phyloP scores from a whole-genome alignment of 2,888 invertebrate species.

The Zaprionus bogoriensis region DNA sequence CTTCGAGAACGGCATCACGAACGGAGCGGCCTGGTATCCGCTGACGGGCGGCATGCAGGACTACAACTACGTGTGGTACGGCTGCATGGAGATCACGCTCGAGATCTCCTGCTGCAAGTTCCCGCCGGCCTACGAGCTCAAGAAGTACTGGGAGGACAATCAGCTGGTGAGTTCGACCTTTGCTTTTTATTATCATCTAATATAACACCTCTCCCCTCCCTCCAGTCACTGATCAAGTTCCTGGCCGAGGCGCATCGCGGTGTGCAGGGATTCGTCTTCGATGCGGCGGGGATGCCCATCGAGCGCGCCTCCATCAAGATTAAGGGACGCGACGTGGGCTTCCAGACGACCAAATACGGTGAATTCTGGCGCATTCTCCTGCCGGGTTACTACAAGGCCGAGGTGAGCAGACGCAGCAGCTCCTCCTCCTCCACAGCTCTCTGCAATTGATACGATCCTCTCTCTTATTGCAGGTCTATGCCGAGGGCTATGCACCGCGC shows the following conservation, averaged over 20 bases:
- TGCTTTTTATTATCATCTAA: background rate
- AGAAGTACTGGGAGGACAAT: constrained; percentile 94
- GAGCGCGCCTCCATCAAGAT: constrained; percentile 91
- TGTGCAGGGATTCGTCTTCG: constrained; percentile 93
- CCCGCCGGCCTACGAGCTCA: constrained; percentile 90
- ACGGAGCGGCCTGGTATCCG: constrained; percentile 97
- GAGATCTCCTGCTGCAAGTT: constrained; percentile 98
- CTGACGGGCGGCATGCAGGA: constrained; percentile 89
- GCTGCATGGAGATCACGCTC: constrained; percentile 97
- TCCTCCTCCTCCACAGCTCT: background rate
- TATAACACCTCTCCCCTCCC: constrained; percentile 3
- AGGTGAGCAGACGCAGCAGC: no score
- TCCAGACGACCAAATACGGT: constrained; percentile 94
- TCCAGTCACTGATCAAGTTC: constrained; percentile 92
- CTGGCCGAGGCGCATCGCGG: constrained; percentile 94
- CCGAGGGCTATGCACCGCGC: constrained; percentile 91
- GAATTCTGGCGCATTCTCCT: constrained; percentile 96
- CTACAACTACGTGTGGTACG: constrained; percentile 96
- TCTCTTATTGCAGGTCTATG: constrained; percentile 86
- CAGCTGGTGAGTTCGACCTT: constrained; percentile 86
- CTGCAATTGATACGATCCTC: background rate
- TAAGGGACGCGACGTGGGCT: constrained; percentile 91
- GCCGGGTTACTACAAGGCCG: constrained; percentile 92
- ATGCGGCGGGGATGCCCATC: constrained; percentile 90
- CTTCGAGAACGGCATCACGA: constrained; percentile 95